Evolutionary conservation across 1,140 invertebrate species (phyloP).

Genomic region (Aphelenchoides avenae): DNA sequence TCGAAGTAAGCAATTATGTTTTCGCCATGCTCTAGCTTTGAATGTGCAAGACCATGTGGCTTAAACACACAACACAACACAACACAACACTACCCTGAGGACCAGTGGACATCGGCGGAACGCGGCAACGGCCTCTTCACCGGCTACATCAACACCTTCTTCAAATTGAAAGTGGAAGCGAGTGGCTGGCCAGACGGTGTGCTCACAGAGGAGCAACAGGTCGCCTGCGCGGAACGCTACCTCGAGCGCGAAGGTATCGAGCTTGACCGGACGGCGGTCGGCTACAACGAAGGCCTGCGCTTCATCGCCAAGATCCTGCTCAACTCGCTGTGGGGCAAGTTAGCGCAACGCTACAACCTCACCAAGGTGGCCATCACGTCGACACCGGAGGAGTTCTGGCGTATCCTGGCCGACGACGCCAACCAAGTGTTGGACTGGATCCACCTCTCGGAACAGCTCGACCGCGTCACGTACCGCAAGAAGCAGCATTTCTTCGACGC

Average conservation of each 20-base stretch:
- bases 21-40: too few species aligned
- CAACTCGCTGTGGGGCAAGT: slow-evolving; percentile 23
- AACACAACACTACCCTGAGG: too few species aligned
- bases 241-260: slow-evolving; percentile 11
- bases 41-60: too few species aligned
- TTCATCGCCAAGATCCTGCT: slow-evolving; percentile 7
- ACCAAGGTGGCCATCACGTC: slow-evolving; percentile 1
- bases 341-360: slow-evolving; percentile 11
- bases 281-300: slow-evolving; percentile 11
- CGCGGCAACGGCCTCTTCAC: slow-evolving; percentile 16
- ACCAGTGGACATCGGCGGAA: slow-evolving; percentile 13
- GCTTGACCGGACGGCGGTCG: slow-evolving; percentile 2
- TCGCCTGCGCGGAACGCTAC: not conserved
- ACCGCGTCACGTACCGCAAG: slow-evolving; percentile 3
- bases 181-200: slow-evolving; percentile 20
- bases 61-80: too few species aligned
- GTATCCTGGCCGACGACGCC: slow-evolving; percentile 1
- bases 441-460: slow-evolving; percentile 6
- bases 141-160: slow-evolving; percentile 19
- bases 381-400: not conserved
- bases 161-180: too few species aligned
- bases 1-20: too few species aligned
- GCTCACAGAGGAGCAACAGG: not conserved
- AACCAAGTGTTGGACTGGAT: slow-evolving; percentile 14
- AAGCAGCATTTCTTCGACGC: not conserved